Conservation (phyloP, 1,140 invertebrate species). For the Phymorhynchus buccinoides region DNA sequence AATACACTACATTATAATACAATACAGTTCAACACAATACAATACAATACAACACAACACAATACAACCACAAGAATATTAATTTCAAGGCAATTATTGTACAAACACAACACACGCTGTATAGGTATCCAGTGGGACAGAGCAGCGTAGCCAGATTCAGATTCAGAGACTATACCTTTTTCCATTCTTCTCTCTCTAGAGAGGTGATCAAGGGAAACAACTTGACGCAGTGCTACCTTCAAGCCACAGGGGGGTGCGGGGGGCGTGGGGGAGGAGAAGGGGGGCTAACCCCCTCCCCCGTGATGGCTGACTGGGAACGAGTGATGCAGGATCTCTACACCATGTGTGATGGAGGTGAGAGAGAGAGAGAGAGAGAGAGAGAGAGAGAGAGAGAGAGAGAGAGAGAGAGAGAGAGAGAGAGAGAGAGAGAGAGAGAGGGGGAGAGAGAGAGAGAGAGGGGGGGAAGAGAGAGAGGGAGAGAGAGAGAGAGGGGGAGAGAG, state of each 20-base stretch:
- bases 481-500: not conserved
- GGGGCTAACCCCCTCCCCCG: constrained; percentile 23
- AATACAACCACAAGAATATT: not conserved
- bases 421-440: not conserved
- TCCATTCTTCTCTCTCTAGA: not conserved
- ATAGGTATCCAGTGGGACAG: too few relatives aligned
- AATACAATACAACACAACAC: not conserved
- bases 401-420: not conserved
- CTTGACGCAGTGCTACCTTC: constrained; percentile 53
- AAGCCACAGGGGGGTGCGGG: constrained; percentile 44
- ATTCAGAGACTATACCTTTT: not conserved
- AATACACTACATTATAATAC: too few relatives aligned
- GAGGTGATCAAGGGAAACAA: constrained; percentile 55
- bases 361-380: not conserved
- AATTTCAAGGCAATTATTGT: not conserved
- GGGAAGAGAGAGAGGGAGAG: not conserved
- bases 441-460: not conserved
- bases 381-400: not conserved
- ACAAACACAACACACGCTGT: not conserved
- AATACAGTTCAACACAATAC: too few relatives aligned
- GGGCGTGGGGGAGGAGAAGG: not conserved
- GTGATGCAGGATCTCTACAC: constrained; percentile 53
- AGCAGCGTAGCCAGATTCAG: too few relatives aligned
- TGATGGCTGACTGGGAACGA: constrained; percentile 47
- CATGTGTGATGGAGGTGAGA: constrained; percentile 51